Conservation (phyloP, 2,888 invertebrate genomes). For the Isoperla grammatica region DNA sequence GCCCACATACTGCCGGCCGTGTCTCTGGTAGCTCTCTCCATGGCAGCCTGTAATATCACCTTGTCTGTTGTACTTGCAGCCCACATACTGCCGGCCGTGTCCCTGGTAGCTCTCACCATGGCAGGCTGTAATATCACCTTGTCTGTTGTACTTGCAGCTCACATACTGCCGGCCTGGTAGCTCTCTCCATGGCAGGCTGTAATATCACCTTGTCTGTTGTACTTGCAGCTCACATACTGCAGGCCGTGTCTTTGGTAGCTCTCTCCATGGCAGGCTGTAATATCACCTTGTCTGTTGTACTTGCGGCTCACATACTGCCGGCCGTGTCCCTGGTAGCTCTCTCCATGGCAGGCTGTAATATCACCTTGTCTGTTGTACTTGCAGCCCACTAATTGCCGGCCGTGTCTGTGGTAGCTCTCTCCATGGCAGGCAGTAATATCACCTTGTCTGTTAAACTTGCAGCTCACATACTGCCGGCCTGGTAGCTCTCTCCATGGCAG, state of each 20-base stretch:
- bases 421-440: too few relatives aligned
- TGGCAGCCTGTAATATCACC: too few relatives aligned
- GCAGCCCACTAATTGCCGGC: slow-evolving; percentile 36
- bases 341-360: slow-evolving; percentile 36
- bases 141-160: slow-evolving; percentile 34
- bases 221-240: slow-evolving; percentile 36
- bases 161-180: slow-evolving; percentile 37
- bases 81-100: slow-evolving; percentile 36
- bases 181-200: slow-evolving; percentile 36
- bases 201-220: slow-evolving; percentile 33
- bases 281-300: too few relatives aligned
- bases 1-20: too few relatives aligned
- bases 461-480: slow-evolving; percentile 37
- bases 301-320: slow-evolving; percentile 35
- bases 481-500: slow-evolving; percentile 35
- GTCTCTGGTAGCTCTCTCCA: too few relatives aligned
- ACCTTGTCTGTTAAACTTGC: too few relatives aligned
- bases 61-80: too few relatives aligned
- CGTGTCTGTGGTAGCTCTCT: slow-evolving; percentile 35
- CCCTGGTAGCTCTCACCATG: slow-evolving; percentile 35
- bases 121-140: slow-evolving; percentile 35
- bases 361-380: slow-evolving; percentile 31
- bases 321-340: slow-evolving; percentile 36
- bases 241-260: slow-evolving; percentile 35
- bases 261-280: too few relatives aligned